Conservation (phyloP, 2,888 invertebrate species). For the Mesopsocus fuscifrons region DNA sequence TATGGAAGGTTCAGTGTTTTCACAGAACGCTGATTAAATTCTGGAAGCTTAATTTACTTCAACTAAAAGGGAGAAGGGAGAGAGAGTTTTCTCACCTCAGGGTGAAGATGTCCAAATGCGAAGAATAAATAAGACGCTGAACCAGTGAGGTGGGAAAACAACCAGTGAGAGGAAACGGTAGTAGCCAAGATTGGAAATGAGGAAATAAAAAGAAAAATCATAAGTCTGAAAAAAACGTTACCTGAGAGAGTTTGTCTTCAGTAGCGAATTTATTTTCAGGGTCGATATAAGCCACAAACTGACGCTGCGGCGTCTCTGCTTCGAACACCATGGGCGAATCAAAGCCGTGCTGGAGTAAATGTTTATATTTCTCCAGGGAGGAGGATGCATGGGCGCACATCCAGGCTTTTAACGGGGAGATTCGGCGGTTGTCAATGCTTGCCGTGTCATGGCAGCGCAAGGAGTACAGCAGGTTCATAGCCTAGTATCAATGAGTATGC, state of each 20-base stretch:
- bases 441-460: constrained; percentile 61
- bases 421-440: constrained; percentile 48
- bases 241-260: constrained; percentile 89
- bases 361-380: constrained; percentile 65
- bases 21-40: too few relatives aligned
- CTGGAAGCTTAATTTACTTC: too few relatives aligned
- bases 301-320: constrained; percentile 68
- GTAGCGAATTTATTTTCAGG: constrained; percentile 71
- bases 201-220: too few relatives aligned
- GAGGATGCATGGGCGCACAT: constrained; percentile 67
- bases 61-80: too few relatives aligned
- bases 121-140: too few relatives aligned
- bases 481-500: too few relatives aligned
- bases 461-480: constrained; percentile 81
- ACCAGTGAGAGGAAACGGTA: too few relatives aligned
- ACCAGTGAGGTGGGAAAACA: too few relatives aligned
- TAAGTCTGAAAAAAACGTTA: constrained; percentile 23
- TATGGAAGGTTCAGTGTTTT: too few relatives aligned
- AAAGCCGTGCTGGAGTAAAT: constrained; percentile 39
- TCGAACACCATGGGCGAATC: constrained; percentile 64
- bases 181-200: too few relatives aligned
- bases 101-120: too few relatives aligned
- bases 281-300: constrained; percentile 87
- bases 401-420: constrained; percentile 83
- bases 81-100: too few relatives aligned